Conservation (phyloP, 2,113 vertebrate species). For the Triplophysa dalaica region DNA sequence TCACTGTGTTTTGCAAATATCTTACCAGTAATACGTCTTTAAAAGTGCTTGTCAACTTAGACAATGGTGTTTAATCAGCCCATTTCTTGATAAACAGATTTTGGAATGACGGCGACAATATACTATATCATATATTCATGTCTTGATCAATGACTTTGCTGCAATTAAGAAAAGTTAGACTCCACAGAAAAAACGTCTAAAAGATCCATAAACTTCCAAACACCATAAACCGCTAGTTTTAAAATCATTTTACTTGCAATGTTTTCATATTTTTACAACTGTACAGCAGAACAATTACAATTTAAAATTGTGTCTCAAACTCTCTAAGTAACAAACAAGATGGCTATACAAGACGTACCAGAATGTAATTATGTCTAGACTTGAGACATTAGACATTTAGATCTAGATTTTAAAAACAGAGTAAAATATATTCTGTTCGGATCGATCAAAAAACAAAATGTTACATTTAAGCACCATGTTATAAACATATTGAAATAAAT, state of each 20-base stretch:
- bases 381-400: conserved; percentile 11
- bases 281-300: conserved; percentile 73
- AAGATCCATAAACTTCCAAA: neutral
- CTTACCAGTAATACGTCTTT: too few relatives aligned
- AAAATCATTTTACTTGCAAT: conserved; percentile 68
- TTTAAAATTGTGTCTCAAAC: conserved; percentile 47
- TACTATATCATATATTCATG: neutral
- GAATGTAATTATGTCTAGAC: neutral
- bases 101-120: too few relatives aligned
- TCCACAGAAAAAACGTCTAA: neutral
- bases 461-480: conserved; percentile 81
- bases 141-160: neutral
- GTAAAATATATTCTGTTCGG: conserved; percentile 59
- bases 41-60: too few relatives aligned
- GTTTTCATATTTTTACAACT: conserved; percentile 75
- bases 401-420: conserved; percentile 57
- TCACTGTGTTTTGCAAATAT: too few relatives aligned
- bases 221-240: conserved; percentile 34
- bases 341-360: conserved; percentile 37
- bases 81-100: too few relatives aligned
- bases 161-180: neutral
- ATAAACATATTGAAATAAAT: conserved; percentile 78
- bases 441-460: conserved; percentile 68
- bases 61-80: too few relatives aligned
- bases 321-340: conserved; percentile 40